These are phyloP conservation scores for Portevinia maculata DNA, from an alignment of 2,888 invertebrate species.

Conservation along the genomic window DNA sequence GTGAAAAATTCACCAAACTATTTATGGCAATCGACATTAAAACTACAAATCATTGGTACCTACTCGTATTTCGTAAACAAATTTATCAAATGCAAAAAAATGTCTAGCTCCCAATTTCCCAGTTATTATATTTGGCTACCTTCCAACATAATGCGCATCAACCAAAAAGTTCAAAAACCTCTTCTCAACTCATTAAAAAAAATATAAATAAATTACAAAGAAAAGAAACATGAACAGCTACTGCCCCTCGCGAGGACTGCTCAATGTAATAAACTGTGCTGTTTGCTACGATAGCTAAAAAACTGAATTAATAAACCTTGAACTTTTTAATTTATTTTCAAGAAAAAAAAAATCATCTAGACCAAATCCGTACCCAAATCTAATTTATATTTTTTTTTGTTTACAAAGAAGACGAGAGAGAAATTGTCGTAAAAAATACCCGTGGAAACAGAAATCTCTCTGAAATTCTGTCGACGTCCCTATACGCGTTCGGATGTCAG, in stretches of 20 bases:
- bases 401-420: not conserved
- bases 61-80: conserved; percentile 6
- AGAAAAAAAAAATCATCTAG: not conserved
- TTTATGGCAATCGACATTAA: not conserved
- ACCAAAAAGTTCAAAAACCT: conserved; percentile 63
- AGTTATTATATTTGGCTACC: conserved; percentile 47
- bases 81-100: conserved; percentile 52
- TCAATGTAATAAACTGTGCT: conserved; percentile 22
- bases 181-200: conserved; percentile 13
- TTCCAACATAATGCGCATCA: conserved; percentile 40
- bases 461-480: conserved; percentile 24
- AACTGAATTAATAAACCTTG: conserved; percentile 68
- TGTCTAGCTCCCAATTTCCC: conserved; percentile 31
- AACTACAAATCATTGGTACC: conserved; percentile 35
- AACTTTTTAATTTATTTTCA: conserved; percentile 60
- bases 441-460: conserved; percentile 35
- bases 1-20: no score
- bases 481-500: conserved; percentile 45
- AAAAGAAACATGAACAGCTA: not conserved
- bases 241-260: not conserved
- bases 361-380: conserved; percentile 33
- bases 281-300: conserved; percentile 41
- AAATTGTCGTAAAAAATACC: conserved; percentile 38
- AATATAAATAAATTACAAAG: not conserved
- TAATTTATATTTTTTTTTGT: not conserved